Evolutionary conservation across 2,888 invertebrate species (phyloP).

Genomic region (Uloborus plumipes): DNA sequence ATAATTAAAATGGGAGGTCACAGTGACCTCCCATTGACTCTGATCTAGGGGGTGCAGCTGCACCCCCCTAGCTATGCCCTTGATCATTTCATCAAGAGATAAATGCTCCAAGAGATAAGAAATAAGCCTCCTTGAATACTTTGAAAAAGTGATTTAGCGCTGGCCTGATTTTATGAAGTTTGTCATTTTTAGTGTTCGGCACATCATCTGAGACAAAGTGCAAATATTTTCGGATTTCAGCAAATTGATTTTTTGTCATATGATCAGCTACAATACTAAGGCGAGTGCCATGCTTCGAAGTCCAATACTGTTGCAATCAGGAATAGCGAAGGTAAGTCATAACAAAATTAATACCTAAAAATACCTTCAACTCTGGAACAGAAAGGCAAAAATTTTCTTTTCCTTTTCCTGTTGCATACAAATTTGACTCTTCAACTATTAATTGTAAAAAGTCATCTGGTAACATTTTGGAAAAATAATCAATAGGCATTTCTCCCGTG

Average conservation of each 20-base stretch:
- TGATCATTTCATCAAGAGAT: not conserved
- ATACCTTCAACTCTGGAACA: not conserved
- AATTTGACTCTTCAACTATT: no score
- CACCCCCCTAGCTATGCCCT: no score
- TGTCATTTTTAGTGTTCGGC: not conserved
- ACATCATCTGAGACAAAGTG: not conserved
- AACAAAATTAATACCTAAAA: constrained; percentile 2
- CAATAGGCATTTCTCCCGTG: not conserved
- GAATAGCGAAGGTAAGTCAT: constrained; percentile 1
- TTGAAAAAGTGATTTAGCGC: not conserved
- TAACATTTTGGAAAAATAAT: not conserved
- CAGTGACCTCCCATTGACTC: no score
- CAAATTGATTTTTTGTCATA: not conserved
- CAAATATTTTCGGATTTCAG: no score
- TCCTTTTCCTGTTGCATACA: constrained; percentile 5
- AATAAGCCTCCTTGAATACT: not conserved
- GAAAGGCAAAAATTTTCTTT: not conserved
- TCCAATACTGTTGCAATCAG: not conserved
- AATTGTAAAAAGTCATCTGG: constrained; percentile 3
- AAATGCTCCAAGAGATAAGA: not conserved
- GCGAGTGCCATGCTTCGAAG: not conserved
- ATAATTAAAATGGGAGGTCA: no score
- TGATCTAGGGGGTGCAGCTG: no score
- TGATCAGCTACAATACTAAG: not conserved
- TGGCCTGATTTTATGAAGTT: constrained; percentile 1